Base-by-base conservation (phyloP, 2,888 invertebrate genomes). In the Vandiemenella viatica region DNA sequence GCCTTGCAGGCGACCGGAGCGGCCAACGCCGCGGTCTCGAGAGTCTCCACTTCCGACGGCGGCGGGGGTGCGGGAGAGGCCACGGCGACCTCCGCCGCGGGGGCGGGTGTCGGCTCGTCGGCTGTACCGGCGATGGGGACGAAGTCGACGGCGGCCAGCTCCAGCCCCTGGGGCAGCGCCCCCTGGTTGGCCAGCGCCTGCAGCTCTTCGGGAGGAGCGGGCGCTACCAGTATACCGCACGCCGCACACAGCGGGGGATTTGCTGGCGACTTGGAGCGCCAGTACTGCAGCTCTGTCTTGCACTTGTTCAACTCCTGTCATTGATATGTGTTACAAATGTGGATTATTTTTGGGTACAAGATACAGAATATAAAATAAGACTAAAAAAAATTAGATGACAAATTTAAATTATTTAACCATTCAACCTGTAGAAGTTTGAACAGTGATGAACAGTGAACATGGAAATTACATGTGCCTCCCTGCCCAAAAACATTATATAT, bases 211-310 rank as follows among this genome's bases (percentile, higher is more conserved):
- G 69, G 65, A 1, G 73, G 71, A 45, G 75, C 65, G 6, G 71
- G 68, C 10, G 67, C 61, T 55, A 75, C 70, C 49, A 73, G 73
- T 50, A 73, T 75, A 49, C 86, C 85, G 62, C 86, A 87, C 56
- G 80, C 76, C 26, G 76, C 79, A 61, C 87, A 88, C 49, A 81
- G 75, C 53, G 80, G 77, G 57, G 75, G 72, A 58, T 74, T 75
- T 55, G 87, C 84, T 10, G 88, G 86, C 53, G 87, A 86, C 58
- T 87, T 87, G 38, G 88, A 88, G 50, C 89, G 80, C 87, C 88
- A 89, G 67, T 88, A 89, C 67, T 89, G 89, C 60, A 89, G 67
- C 68, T 90, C 89, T 26, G 89, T 89, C 70, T 89, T 89, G 68
- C 89, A 90, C 65, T 89, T 89, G 67, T 89, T 90, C 58, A 90